These are phyloP conservation scores for Prorops nasuta DNA, from an alignment of 1,140 invertebrate genomes.

Conservation along the genomic window DNA sequence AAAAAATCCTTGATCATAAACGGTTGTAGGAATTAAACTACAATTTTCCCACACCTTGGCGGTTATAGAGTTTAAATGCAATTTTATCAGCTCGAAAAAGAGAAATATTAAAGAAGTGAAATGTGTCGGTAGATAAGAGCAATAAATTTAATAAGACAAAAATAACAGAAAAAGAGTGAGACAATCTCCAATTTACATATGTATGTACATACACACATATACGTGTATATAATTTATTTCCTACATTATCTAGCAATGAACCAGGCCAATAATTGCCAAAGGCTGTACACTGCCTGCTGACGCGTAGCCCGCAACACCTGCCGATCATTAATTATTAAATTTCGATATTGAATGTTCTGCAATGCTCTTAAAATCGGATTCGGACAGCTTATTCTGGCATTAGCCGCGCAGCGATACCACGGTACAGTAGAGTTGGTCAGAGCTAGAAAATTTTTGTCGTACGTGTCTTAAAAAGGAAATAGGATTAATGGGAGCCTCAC, in stretches of 20 bases:
- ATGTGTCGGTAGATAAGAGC: constrained; percentile 27
- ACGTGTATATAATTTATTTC: constrained; percentile 28
- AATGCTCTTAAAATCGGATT: constrained; percentile 34
- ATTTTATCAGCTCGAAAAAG: not conserved
- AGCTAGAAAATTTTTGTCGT: constrained; percentile 55
- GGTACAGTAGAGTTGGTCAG: constrained; percentile 49
- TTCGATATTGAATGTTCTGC: constrained; percentile 35
- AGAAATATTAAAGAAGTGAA: not conserved
- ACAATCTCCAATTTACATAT: too few relatives aligned
- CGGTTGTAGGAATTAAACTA: not conserved
- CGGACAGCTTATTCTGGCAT: constrained; percentile 49
- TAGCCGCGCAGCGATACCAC: constrained; percentile 46
- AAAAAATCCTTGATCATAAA: not conserved
- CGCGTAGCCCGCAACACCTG: constrained; percentile 52
- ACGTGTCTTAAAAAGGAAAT: constrained; percentile 52
- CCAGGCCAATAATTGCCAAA: constrained; percentile 46
- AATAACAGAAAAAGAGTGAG: too few relatives aligned
- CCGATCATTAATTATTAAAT: constrained; percentile 47
- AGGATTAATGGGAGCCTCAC: constrained; percentile 55
- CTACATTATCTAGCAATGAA: constrained; percentile 44
- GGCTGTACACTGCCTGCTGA: constrained; percentile 47
- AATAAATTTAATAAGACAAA: constrained; percentile 19
- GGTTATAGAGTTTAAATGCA: too few relatives aligned
- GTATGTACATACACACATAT: too few relatives aligned
- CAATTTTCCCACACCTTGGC: not conserved